phyloP scores from a whole-genome alignment of 1,140 invertebrate genomes.

The Bombus ignitus region DNA sequence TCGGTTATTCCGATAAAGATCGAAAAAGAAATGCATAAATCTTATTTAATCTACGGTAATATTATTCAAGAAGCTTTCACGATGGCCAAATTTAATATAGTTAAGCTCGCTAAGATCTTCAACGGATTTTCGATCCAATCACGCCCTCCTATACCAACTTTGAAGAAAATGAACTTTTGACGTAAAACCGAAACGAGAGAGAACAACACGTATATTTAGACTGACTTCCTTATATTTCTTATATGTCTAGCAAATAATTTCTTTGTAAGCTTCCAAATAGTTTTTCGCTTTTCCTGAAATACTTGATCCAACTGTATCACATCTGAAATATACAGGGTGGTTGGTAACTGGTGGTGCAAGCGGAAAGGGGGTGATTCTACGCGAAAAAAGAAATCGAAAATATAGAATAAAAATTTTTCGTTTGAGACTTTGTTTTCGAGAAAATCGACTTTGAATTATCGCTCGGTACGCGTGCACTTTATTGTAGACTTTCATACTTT shows the following conservation, averaged over 20 bases:
- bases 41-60: neutral
- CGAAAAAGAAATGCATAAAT: neutral
- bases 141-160: neutral
- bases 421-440: too few species aligned
- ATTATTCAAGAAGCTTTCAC: neutral
- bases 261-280: too few species aligned
- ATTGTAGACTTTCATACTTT: too few species aligned
- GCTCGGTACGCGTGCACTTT: too few species aligned
- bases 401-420: too few species aligned
- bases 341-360: too few species aligned
- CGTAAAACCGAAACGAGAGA: neutral
- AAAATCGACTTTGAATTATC: too few species aligned
- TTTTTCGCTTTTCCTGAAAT: too few species aligned
- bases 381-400: too few species aligned
- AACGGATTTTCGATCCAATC: neutral
- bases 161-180: neutral
- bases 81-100: neutral
- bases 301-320: too few species aligned
- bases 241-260: neutral
- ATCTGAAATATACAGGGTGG: too few species aligned
- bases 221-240: neutral
- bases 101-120: neutral
- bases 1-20: neutral
- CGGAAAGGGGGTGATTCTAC: too few species aligned
- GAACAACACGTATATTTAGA: neutral